Conservation (phyloP, 2,888 invertebrate species). For the Orthosia cruda region DNA sequence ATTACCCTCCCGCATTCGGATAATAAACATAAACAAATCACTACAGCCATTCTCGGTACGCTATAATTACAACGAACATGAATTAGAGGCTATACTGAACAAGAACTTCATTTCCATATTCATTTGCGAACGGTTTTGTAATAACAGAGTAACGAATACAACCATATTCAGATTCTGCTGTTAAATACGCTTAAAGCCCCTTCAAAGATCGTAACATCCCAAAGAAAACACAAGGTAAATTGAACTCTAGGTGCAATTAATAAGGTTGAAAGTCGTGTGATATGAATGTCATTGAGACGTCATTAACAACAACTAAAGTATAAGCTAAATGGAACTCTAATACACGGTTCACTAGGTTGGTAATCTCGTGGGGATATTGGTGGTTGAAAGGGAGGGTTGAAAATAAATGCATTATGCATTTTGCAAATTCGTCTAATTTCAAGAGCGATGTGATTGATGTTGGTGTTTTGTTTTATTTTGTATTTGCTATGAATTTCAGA, state of each 20-base stretch:
- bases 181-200: slow-evolving; percentile 14
- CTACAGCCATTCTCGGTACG: background rate
- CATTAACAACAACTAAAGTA: too few relatives aligned
- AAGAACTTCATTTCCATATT: slow-evolving; percentile 41
- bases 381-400: background rate
- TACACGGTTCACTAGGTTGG: rapidly evolving
- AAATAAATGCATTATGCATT: slow-evolving; percentile 75
- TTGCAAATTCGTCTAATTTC: slow-evolving; percentile 72
- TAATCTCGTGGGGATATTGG: background rate
- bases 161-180: slow-evolving; percentile 44
- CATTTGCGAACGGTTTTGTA: slow-evolving; percentile 43
- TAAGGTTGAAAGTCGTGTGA: slow-evolving; percentile 2
- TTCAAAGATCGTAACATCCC: slow-evolving; percentile 21
- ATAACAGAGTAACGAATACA: slow-evolving; percentile 43
- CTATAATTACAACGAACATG: background rate
- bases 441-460: slow-evolving; percentile 8
- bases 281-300: background rate
- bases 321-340: slow-evolving; percentile 7
- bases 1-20: too few relatives aligned
- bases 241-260: rapidly evolving
- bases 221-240: background rate
- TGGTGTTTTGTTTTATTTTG: slow-evolving; percentile 33
- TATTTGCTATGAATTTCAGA: slow-evolving; percentile 22
- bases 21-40: background rate
- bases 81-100: background rate